Base-by-base conservation (phyloP, 2,888 invertebrate species). In the Parnassius orleans region DNA sequence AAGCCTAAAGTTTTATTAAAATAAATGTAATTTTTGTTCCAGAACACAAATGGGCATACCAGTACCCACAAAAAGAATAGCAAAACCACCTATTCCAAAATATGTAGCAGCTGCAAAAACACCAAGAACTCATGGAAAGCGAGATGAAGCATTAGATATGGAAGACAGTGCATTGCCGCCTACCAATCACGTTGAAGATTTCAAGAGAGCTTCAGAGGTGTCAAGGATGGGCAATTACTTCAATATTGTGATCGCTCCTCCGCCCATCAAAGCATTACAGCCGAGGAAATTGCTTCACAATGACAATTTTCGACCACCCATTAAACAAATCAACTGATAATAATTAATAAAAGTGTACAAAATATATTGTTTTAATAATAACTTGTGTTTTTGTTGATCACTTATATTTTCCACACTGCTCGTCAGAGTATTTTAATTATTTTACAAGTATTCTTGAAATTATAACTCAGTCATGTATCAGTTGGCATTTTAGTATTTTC, bases 21-120 rank as follows among this genome's bases (percentile, higher is more conserved):
- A 43, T 33, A 7, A 43, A 43, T 43, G 43, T n/a, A 12, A n/a
- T 15, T 2, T 60, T 58, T 53, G 61, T 82, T 81, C 56, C 79
- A 91, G 90, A 66, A 91, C 90, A 9, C 90, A 91, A 78, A 90
- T 91, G 89, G 90, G 90, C 2, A 90, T 91, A 69, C 90, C 90
- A 46, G 85, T 91, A 1, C 84, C 87, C 19, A 79, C 75, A 9
- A 86, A 83, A 66, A 77, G 80, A 63, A 66, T 77, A 9, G 77
- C 77, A 19, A 72, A 67, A 54, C 42, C 61, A 10, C 53, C 61
- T 3, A 82, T 80, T 51, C 52, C 68, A 2, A 83, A 81, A 65
- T 82, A 79, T 65, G 55, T 42, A 2, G 52, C 48, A 3, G 48
- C 63, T 2, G 61, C 67, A 44, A 70, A 72, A 60, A 41, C 70